phyloP scores from a whole-genome alignment of 2,113 vertebrate genomes.

The Microcebus lehilahytsara region DNA sequence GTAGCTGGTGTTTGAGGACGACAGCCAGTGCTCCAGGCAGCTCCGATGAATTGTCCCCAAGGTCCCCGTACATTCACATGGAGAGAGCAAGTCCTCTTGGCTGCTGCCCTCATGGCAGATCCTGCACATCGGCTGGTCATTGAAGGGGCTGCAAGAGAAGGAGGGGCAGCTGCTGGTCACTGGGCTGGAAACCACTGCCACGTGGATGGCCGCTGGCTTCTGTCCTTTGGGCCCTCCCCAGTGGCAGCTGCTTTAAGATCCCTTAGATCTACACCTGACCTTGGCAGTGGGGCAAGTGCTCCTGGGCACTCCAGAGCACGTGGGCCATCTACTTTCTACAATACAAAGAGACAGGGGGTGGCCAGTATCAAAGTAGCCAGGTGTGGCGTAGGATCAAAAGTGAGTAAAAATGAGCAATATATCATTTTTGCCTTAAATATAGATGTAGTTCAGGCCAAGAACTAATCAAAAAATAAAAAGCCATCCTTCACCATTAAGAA shows the following conservation, averaged over 20 bases:
- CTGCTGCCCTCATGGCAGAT: constrained; percentile 92
- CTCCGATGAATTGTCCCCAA: constrained; percentile 92
- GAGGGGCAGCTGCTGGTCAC: constrained; percentile 39
- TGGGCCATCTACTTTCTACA: neutral
- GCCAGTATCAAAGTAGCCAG: neutral
- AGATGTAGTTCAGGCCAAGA: neutral
- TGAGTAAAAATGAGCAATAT: neutral
- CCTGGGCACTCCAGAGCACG: neutral
- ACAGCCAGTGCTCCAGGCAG: constrained; percentile 93
- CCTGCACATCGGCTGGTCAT: constrained; percentile 89
- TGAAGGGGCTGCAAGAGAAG: constrained; percentile 82
- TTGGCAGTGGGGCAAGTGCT: neutral
- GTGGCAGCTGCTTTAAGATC: neutral
- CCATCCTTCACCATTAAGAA: neutral
- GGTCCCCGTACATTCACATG: constrained; percentile 90
- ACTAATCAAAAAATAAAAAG: neutral
- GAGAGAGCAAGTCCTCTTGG: constrained; percentile 91
- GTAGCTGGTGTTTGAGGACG: constrained; percentile 91
- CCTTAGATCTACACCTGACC: neutral
- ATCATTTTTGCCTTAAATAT: neutral
- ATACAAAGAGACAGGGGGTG: neutral
- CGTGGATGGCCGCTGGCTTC: rapidly evolving
- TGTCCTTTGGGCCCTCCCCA: rapidly evolving
- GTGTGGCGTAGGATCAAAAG: neutral
- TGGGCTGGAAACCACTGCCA: neutral